These are phyloP conservation scores for Mormyrops boulengeri DNA, from an alignment of 2,797 vertebrate species.

Conservation along the genomic window DNA sequence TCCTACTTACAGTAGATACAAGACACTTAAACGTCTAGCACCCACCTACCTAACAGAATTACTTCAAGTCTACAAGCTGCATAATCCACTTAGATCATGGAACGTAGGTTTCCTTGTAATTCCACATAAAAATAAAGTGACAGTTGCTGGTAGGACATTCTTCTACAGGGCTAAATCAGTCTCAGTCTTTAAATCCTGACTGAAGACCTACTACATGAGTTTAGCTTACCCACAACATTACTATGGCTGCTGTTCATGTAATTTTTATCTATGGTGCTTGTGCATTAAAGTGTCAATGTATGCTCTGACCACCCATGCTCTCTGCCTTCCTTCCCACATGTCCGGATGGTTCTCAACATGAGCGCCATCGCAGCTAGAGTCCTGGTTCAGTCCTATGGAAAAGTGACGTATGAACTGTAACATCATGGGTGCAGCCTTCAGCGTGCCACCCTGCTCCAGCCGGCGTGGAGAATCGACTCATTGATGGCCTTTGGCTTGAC, in stretches of 20 bases:
- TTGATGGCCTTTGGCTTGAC: background rate
- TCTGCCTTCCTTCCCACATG: background rate
- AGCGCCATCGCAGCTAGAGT: background rate
- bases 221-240: background rate
- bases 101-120: background rate
- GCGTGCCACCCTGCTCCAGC: background rate
- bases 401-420: background rate
- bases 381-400: background rate
- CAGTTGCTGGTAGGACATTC: background rate
- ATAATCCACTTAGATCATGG: background rate
- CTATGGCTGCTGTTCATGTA: background rate
- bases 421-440: background rate
- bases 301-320: background rate
- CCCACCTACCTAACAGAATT: background rate
- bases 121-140: background rate
- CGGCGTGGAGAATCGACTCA: background rate
- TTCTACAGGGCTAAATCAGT: no score
- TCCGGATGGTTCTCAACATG: background rate
- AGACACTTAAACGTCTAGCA: background rate
- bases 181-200: no score
- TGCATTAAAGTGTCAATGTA: background rate
- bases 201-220: background rate
- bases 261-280: background rate
- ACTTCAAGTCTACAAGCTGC: background rate
- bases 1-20: background rate